Conservation (phyloP, 1,140 invertebrate genomes). For the Zaprionus tsacasi region DNA sequence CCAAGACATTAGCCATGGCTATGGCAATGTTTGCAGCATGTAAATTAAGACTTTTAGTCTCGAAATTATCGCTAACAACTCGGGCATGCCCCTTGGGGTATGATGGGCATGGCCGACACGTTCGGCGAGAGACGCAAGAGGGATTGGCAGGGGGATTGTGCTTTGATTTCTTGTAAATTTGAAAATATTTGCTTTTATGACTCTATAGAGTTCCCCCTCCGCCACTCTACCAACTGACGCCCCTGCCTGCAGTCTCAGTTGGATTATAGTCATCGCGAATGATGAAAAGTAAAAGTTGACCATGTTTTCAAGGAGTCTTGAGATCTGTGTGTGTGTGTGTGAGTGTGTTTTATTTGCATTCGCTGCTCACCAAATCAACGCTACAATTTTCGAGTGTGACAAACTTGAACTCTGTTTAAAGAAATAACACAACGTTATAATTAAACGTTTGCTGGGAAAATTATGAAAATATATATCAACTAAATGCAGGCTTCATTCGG, state of each 20-base stretch:
- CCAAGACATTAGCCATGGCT: conserved; percentile 14
- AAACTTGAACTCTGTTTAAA: conserved; percentile 23
- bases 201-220: neutral
- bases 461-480: neutral
- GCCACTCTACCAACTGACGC: neutral
- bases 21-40: conserved; percentile 48
- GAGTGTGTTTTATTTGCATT: neutral
- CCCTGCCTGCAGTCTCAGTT: conserved; percentile 10
- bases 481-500: neutral
- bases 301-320: conserved; percentile 22
- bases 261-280: conserved; percentile 37
- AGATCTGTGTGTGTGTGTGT: neutral
- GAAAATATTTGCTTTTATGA: conserved; percentile 40
- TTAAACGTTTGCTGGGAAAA: neutral
- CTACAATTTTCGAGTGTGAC: conserved; percentile 8
- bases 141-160: neutral
- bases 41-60: conserved; percentile 63
- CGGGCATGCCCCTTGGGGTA: neutral
- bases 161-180: conserved; percentile 49
- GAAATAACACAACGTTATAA: neutral
- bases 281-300: conserved; percentile 47
- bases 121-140: neutral
- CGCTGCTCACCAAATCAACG: conserved; percentile 11
- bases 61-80: conserved; percentile 47
- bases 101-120: neutral